Percentiles rank a stretch among this genome's conserved stretches.
These are phyloP conservation scores for Leptosomus discolor DNA, from an alignment of 2,113 vertebrate genomes.

Conservation along the genomic window DNA sequence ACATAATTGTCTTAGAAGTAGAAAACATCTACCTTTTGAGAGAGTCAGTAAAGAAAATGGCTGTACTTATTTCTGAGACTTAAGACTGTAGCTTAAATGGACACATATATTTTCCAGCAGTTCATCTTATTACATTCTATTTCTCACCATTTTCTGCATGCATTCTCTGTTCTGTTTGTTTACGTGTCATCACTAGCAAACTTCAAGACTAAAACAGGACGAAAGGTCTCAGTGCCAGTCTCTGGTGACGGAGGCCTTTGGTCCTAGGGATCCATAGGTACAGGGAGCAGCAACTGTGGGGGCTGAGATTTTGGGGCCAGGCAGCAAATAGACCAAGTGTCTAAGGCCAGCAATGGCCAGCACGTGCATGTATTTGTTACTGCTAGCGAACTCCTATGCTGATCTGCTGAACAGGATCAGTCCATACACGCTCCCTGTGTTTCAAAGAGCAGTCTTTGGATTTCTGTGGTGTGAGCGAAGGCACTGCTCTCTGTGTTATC, in stretches of 20 bases:
- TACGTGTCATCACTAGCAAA: not conserved
- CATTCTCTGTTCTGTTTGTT: not conserved
- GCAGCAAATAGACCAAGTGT: not conserved
- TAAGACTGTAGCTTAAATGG: not conserved
- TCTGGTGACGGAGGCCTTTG: not conserved
- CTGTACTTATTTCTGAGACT: not conserved
- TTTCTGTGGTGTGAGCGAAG: not conserved
- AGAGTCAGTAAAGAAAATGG: not conserved
- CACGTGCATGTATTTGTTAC: not conserved
- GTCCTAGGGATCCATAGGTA: not conserved
- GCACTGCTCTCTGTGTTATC: not conserved
- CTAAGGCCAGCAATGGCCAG: not conserved
- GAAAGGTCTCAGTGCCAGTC: not conserved
- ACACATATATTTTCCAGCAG: not conserved
- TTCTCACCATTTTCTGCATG: not conserved
- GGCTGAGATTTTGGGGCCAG: not conserved
- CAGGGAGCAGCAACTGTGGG: accelerated
- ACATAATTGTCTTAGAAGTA: not conserved
- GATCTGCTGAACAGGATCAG: not conserved
- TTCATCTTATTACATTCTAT: not conserved
- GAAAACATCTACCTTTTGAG: not conserved
- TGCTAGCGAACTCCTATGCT: not conserved
- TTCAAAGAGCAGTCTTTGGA: not conserved
- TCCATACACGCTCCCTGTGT: accelerated
- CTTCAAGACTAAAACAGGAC: not conserved